Percentiles rank a stretch among this genome's conserved stretches.
phyloP scores from a whole-genome alignment of 2,888 invertebrate genomes.

The Drosophila cracens region DNA sequence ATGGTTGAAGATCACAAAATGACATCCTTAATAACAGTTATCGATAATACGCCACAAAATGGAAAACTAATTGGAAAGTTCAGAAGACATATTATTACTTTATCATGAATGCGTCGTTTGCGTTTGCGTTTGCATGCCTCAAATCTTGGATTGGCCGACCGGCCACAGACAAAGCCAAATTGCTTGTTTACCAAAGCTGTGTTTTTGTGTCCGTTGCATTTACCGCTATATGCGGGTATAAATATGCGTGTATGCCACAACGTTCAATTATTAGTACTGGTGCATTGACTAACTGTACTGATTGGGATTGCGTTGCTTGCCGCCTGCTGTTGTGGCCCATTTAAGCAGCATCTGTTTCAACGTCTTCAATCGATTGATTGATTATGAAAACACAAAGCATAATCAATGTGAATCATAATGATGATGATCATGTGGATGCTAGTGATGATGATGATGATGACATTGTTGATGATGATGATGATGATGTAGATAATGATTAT shows the following conservation, averaged over 20 bases:
- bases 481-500: constrained; percentile 26
- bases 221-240: constrained; percentile 29
- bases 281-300: constrained; percentile 36
- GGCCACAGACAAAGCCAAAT: constrained; percentile 16
- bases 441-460: constrained; percentile 14
- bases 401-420: constrained; percentile 51
- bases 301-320: constrained; percentile 10
- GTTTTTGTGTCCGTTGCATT: constrained; percentile 24
- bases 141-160: neutral
- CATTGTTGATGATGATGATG: constrained; percentile 18
- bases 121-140: neutral
- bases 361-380: constrained; percentile 65
- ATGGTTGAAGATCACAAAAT: neutral
- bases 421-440: constrained; percentile 1
- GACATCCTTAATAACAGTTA: neutral
- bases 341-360: constrained; percentile 42
- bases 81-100: neutral
- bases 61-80: constrained; percentile 8
- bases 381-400: constrained; percentile 67
- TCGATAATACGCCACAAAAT: neutral
- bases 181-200: constrained; percentile 1
- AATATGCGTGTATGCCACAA: neutral
- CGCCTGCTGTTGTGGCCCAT: constrained; percentile 29
- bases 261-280: neutral
- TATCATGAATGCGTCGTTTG: neutral